Conservation (phyloP, 2,113 vertebrate species). For the Cebidichthys violaceus region DNA sequence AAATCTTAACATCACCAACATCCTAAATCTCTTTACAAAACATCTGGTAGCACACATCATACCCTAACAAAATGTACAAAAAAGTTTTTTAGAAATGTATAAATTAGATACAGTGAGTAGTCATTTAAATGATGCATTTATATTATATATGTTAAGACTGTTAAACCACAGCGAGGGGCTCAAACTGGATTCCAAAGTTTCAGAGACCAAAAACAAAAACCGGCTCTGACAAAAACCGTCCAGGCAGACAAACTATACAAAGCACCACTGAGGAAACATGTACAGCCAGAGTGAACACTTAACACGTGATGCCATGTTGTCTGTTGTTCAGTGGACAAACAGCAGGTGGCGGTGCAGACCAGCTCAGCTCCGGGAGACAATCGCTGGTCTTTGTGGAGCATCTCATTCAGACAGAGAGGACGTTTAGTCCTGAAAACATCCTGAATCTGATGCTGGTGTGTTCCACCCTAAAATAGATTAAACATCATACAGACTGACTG, state of each 20-base stretch:
- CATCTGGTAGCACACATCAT: constrained; percentile 61
- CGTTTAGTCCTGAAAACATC: background rate
- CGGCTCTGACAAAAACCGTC: constrained; percentile 47
- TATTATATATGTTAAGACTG: constrained; percentile 75
- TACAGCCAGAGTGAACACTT: constrained; percentile 56
- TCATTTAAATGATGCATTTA: constrained; percentile 82
- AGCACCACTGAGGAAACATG: constrained; percentile 75
- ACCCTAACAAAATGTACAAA: constrained; percentile 79
- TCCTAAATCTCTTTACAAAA: constrained; percentile 75
- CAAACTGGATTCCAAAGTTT: constrained; percentile 48
- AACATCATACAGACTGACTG: background rate
- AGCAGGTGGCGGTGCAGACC: constrained; percentile 43
- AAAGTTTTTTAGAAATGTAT: constrained; percentile 74
- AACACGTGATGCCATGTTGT: constrained; percentile 44
- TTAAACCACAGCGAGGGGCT: constrained; percentile 72
- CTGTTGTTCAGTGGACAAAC: constrained; percentile 1
- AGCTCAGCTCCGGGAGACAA: background rate
- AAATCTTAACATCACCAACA: constrained; percentile 64
- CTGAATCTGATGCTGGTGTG: too few relatives aligned
- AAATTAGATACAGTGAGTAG: constrained; percentile 83
- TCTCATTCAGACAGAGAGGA: constrained; percentile 85
- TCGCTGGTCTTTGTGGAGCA: constrained; percentile 97
- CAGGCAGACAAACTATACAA: constrained; percentile 72
- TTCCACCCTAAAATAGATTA: background rate
- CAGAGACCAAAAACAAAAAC: constrained; percentile 41